Evolutionary conservation across 2,797 vertebrate genomes (phyloP), one percentile per base, ranked within the genome.

Genomic region (Dipus sagitta): DNA sequence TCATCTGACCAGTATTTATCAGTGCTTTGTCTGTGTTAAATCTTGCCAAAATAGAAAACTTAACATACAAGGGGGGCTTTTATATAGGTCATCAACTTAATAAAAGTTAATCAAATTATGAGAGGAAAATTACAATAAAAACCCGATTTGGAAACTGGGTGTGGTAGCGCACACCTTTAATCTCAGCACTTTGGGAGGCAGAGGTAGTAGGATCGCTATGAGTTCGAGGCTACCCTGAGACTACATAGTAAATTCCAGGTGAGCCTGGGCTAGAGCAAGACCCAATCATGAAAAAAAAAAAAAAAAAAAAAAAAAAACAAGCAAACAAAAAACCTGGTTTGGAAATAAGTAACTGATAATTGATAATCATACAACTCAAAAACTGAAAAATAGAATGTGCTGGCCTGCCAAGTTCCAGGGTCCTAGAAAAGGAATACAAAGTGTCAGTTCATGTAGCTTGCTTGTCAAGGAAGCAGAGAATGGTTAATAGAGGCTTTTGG

Each of bases 31-130:
- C 13, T 88, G 90, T 78, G 60, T 0, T 91, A 75, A 93, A 42
- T 88, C 76, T 86, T 88, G 90, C n/a, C 30, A 93, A 92, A 95
- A 30, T 20, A 71, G 3, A 67, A 32, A 75, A 93, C 38, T 79
- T 90, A 70, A 79, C 28, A 62, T 75, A 82, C 74, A 94, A 28
- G 26, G 24, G 18, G 28, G 1, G 15, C 54, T 90, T 91, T 85
- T 78, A 65, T 30, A 71, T 20, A 91, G 94, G 72, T 85, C 38
- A 92, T 75, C 10, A 90, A 18, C 58, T 81, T 84, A 84, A 77
- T 74, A 91, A 88, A 86, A 95, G 86, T 72, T 86, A 79, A 90
- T 81, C 28, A 82, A 70, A 67, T 77, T 62, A 71, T 21, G 26
- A 62, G 54, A 94, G 87, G 70, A 91, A 81, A 91, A 47, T 74